These are phyloP conservation scores for Aeoliscus strigatus DNA, from an alignment of 2,797 vertebrate genomes.

Conservation along the genomic window DNA sequence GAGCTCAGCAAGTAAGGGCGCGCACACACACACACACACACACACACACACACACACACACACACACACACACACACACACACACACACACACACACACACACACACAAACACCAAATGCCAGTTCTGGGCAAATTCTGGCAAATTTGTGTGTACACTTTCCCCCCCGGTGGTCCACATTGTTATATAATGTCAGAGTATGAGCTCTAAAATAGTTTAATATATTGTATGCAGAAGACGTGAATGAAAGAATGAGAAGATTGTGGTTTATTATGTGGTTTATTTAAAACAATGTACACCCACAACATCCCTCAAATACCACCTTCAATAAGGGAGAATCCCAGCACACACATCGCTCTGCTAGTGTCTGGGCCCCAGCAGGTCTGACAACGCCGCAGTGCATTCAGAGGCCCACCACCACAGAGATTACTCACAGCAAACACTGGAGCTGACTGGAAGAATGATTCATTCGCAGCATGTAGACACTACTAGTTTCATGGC, in stretches of 20 bases:
- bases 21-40: slow-evolving; percentile 1
- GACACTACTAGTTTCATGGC: not conserved
- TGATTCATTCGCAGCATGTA: slow-evolving; percentile 42
- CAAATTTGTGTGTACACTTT: no score
- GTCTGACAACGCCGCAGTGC: slow-evolving; percentile 2
- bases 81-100: no score
- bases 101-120: no score
- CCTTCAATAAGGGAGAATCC: slow-evolving; percentile 31
- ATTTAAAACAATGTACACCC: no score
- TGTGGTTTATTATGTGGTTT: no score
- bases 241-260: no score
- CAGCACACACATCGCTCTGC: slow-evolving; percentile 5
- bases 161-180: no score
- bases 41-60: slow-evolving; percentile 2
- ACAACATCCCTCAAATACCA: slow-evolving; percentile 4
- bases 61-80: not conserved
- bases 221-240: no score
- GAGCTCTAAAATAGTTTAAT: no score
- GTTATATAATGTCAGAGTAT: no score
- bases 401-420: slow-evolving; percentile 29
- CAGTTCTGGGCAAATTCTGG: no score
- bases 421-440: slow-evolving; percentile 48
- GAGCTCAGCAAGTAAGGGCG: slow-evolving; percentile 92
- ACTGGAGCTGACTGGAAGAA: slow-evolving; percentile 28
- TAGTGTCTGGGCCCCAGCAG: slow-evolving; percentile 9